Evolutionary conservation across 1,140 invertebrate species (phyloP), one percentile per base, ranked within the genome.

Genomic region (Lepidurus apus): DNA sequence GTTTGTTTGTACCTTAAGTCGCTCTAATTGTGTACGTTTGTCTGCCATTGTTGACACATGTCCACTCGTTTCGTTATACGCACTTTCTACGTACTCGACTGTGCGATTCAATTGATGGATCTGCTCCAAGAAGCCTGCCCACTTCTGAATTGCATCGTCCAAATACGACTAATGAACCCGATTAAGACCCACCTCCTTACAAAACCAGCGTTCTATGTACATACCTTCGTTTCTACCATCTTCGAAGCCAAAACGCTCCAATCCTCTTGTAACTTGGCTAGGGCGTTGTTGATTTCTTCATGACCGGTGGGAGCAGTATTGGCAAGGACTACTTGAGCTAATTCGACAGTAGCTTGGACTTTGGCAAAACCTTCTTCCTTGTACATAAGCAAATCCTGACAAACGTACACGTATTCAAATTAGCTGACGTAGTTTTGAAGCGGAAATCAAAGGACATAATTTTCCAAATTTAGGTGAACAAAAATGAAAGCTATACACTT

Each of bases 321-420:
- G 0, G 94, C 94, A 79, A 98, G 84, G n/a, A 98, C 94, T 81
- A 91, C 91, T 85, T 98, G 95, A 0, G 94, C 93, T 81, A 94
- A 85, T 84, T 98, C 96, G 24, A 97, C 90, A 42, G 95, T 89
- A 77, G 89, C 90, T 83, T 98, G 94, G 47, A 91, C 91, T 85
- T 93, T 95, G 0, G 89, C 89, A 82, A 95, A 94, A 6, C 95
- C 95, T 86, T 96, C 94, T 82, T 98, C 96, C 85, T 97, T 95
- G 45, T 91, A 91, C 11, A 95, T 84, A 24, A 97, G 85, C 44
- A 98, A 86, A 84, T 96, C 95, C 86, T 96, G 91, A 26, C 82
- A 9, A 79, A 24, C 1, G 1, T 42, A 74, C 0, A n/a, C 42
- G 43, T 76, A 42, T 26, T 74, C n/a, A 43, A 17, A 76, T 34